Base-by-base conservation (phyloP, 2,797 vertebrate genomes). In the Neosilurus mollespiculum region DNA sequence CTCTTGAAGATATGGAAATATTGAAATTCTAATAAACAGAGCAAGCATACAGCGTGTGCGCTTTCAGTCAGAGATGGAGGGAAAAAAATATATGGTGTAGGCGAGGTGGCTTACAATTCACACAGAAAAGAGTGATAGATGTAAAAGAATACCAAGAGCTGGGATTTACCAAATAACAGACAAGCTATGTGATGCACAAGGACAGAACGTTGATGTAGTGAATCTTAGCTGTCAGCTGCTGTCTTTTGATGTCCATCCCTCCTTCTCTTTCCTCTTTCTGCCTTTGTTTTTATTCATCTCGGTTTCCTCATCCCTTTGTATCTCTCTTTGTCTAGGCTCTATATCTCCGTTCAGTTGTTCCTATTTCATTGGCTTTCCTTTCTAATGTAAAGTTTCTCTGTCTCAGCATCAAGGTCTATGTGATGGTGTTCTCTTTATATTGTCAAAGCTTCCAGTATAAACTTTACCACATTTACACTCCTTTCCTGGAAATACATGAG, bases 191-290 rank as follows among this genome's bases (percentile, higher is more conserved):
- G 59, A 78, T 15, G 49, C 16, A 84, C 58, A 58, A 14, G 51
- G 51, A 84, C 67, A 67, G 83, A 84, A 58, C 51, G 12, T 22
- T 18, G 58, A 75, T 73, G 53, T 66, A 75, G 18, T 58, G 51
- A 58, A 84, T 59, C 22, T 30, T 26, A 12, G 56, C 26, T 58
- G 72, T 76, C 73, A 59, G 73, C 54, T 37, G 73, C 26, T 76
- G 30, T 56, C 53, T 26, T 37, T 30, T 34, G 30, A 51, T 26
- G 72, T 58, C 72, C 34, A 15, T 56, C 24, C 15, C 54, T 58
- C 26, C 30, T 56, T 75, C 16, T 18, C 24, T 11, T 14, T 59
- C 15, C 7, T 59, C 20, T 59, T 2, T 75, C 49, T 53, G 70
- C 51, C 71, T 59, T 59, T 34, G 1, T 26, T 75, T 58, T 30